These are phyloP conservation scores for Harpalus rufipes DNA, from an alignment of 2,888 invertebrate genomes.

Conservation along the genomic window DNA sequence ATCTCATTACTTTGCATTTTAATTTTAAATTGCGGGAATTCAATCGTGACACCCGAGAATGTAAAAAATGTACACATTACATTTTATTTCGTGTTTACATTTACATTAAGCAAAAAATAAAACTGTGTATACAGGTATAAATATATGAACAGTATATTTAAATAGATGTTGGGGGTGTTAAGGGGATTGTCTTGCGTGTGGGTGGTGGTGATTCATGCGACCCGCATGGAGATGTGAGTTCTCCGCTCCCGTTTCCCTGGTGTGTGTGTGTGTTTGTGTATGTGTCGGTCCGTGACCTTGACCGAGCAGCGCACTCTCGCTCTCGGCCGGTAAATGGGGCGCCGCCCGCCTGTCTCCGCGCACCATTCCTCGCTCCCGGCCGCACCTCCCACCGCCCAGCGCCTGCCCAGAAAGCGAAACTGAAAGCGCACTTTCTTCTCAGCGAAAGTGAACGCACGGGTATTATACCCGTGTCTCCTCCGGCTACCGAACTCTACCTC, in stretches of 20 bases:
- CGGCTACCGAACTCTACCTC: conserved; percentile 5
- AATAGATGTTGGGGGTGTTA: neutral
- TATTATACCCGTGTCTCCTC: neutral
- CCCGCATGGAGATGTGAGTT: neutral
- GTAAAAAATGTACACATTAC: neutral
- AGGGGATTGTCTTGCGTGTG: neutral
- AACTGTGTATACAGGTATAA: neutral
- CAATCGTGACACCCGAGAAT: neutral
- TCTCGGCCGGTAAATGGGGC: conserved; percentile 54
- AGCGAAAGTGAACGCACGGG: conserved; percentile 39
- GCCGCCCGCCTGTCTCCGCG: conserved; percentile 35
- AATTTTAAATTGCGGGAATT: neutral
- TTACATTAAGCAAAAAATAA: neutral
- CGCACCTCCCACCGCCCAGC: neutral
- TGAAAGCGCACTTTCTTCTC: conserved; percentile 51
- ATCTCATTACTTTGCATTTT: conserved; percentile 8
- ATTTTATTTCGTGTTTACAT: neutral
- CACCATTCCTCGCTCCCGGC: neutral
- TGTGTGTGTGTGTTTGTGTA: conserved; percentile 24
- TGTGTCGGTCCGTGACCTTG: conserved; percentile 59
- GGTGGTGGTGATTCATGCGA: conserved; percentile 27
- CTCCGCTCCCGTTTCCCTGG: conserved; percentile 17
- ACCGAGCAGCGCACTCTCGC: conserved; percentile 64
- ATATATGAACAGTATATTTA: neutral
- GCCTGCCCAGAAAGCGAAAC: conserved; percentile 48